Conservation (phyloP, 2,113 vertebrate species). For the Pomatostomus ruficeps region DNA sequence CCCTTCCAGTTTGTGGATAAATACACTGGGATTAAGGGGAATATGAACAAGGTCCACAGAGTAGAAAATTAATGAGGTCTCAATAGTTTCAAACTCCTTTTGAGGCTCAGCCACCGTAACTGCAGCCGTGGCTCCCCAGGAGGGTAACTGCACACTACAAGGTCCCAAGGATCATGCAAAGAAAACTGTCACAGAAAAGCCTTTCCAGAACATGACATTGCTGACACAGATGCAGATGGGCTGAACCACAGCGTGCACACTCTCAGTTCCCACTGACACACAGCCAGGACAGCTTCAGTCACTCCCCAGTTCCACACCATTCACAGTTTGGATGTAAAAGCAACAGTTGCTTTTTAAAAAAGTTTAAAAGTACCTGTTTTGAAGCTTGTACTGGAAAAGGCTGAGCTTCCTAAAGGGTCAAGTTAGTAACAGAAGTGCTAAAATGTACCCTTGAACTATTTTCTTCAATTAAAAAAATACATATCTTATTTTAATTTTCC, state of each 20-base stretch:
- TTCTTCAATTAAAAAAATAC: neutral
- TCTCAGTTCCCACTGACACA: neutral
- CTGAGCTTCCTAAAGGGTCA: neutral
- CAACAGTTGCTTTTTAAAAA: neutral
- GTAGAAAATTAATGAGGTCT: constrained; percentile 44
- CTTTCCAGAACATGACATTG: neutral
- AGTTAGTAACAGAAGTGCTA: neutral
- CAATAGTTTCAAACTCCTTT: neutral
- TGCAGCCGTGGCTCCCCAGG: neutral
- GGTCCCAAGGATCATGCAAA: constrained; percentile 29
- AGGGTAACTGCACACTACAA: constrained; percentile 24
- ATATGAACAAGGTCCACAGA: neutral
- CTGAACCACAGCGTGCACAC: neutral
- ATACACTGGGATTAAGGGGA: constrained; percentile 34
- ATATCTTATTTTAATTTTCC: neutral
- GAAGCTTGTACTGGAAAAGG: neutral
- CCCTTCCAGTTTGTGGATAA: constrained; percentile 41
- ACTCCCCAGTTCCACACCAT: neutral
- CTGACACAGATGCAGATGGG: neutral
- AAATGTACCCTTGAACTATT: neutral
- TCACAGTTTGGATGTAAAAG: neutral
- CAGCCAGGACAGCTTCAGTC: neutral
- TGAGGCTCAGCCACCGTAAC: neutral
- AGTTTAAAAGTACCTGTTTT: neutral
- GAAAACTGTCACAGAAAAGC: neutral